phyloP scores from a whole-genome alignment of 2,888 invertebrate species.

The Ischnura elegans region DNA sequence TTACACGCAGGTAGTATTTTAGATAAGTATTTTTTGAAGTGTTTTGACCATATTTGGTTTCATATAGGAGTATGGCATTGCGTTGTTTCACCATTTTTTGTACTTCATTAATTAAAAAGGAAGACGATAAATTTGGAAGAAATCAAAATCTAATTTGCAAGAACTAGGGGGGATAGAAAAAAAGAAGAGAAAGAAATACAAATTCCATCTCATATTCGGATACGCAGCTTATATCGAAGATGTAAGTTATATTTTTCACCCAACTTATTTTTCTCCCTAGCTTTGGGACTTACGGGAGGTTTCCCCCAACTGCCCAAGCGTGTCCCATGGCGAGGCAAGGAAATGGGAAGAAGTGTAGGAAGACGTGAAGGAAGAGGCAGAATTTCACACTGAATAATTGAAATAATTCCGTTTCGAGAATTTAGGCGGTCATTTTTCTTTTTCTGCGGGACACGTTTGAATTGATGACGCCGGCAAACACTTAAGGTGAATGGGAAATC shows the following conservation, averaged over 20 bases:
- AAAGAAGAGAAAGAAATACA: neutral
- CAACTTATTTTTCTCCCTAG: neutral
- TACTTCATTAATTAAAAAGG: no score
- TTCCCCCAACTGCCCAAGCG: no score
- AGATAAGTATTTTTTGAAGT: no score
- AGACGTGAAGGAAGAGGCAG: neutral
- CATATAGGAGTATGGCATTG: no score
- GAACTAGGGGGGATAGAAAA: neutral
- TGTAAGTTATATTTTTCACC: neutral
- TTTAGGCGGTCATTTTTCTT: constrained; percentile 27
- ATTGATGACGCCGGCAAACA: constrained; percentile 40
- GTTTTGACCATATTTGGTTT: no score
- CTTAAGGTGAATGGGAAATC: constrained; percentile 45
- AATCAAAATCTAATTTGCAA: neutral
- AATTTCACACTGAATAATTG: constrained; percentile 11
- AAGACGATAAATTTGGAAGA: neutral
- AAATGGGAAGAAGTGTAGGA: neutral
- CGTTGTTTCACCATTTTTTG: no score
- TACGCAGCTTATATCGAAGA: neutral
- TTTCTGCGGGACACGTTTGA: constrained; percentile 5
- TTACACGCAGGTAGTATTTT: no score
- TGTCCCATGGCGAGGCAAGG: no score
- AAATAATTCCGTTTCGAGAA: constrained; percentile 40
- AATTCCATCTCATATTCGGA: neutral
- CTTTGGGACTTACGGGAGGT: no score